Conservation (phyloP, 2,113 vertebrate species). For the Gorsachius goisagi region DNA sequence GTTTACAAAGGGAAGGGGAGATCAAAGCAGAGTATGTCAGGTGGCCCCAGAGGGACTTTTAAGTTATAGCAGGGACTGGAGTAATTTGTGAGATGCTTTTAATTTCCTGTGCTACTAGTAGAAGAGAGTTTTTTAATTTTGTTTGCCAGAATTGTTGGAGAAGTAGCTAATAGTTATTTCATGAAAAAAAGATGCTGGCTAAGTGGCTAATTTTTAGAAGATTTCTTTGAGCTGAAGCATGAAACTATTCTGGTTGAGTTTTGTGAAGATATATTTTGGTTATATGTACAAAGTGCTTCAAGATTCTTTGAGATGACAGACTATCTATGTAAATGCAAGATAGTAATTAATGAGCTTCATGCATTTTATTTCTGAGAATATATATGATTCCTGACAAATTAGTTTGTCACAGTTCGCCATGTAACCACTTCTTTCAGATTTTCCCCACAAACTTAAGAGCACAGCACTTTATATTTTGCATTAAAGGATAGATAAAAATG, state of each 20-base stretch:
- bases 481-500: background rate
- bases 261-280: background rate
- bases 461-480: background rate
- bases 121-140: background rate
- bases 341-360: background rate
- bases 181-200: background rate
- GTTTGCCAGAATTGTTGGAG: background rate
- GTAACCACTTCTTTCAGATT: background rate
- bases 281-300: background rate
- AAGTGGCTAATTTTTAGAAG: background rate
- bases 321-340: background rate
- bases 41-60: background rate
- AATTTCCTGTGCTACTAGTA: slow-evolving; percentile 37
- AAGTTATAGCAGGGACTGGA: background rate
- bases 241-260: background rate
- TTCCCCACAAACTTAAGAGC: background rate
- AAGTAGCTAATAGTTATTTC: background rate
- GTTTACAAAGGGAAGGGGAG: slow-evolving; percentile 15
- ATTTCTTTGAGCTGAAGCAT: background rate
- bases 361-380: background rate
- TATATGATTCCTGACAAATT: background rate
- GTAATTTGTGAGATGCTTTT: slow-evolving; percentile 36
- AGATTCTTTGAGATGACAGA: background rate
- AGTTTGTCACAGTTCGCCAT: background rate
- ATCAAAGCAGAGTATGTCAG: slow-evolving; percentile 31